Conservation (phyloP, 2,113 vertebrate species). For the Oncorhynchus keta region DNA sequence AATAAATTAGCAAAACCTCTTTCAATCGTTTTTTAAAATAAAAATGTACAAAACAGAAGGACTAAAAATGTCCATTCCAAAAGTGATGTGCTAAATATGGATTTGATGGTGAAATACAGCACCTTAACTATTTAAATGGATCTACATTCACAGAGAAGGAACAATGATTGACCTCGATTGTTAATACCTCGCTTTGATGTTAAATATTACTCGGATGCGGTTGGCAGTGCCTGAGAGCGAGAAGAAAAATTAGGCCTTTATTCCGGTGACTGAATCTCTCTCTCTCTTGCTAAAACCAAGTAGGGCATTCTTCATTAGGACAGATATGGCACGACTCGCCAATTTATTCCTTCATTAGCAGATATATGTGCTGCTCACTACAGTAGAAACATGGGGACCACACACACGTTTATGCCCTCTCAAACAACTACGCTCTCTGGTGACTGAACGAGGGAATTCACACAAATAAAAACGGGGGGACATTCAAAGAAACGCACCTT, state of each 20-base stretch:
- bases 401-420: slow-evolving; percentile 47
- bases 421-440: slow-evolving; percentile 42
- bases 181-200: slow-evolving; percentile 69
- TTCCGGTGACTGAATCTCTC: background rate
- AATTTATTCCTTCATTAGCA: slow-evolving; percentile 55
- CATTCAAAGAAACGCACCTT: no score
- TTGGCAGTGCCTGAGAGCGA: slow-evolving; percentile 16
- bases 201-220: slow-evolving; percentile 53
- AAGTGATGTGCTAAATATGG: slow-evolving; percentile 30
- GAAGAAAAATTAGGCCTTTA: no score
- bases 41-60: no score
- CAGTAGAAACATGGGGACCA: slow-evolving; percentile 39
- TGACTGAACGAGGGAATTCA: background rate
- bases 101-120: slow-evolving; percentile 37
- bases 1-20: background rate
- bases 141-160: slow-evolving; percentile 51
- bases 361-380: slow-evolving; percentile 24
- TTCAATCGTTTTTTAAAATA: background rate
- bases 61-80: no score
- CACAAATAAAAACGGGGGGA: no score
- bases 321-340: slow-evolving; percentile 36
- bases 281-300: slow-evolving; percentile 11
- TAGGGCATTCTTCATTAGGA: slow-evolving; percentile 44
- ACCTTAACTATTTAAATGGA: slow-evolving; percentile 35
- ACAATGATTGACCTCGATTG: slow-evolving; percentile 73